Conservation (phyloP, 2,888 invertebrate genomes). For the Cataglyphis cursor region DNA sequence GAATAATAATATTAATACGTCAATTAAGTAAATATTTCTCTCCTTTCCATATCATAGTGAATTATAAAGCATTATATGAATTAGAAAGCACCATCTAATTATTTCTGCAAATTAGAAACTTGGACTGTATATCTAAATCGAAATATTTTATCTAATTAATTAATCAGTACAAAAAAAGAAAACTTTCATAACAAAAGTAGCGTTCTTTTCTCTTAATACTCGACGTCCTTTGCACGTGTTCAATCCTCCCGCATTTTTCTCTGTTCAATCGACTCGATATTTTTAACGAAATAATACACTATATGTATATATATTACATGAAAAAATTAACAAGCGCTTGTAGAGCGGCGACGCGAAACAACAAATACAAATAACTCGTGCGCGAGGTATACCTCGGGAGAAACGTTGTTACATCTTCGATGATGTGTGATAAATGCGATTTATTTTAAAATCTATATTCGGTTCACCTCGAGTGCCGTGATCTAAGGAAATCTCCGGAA, state of each 20-base stretch:
- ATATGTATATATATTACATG: constrained; percentile 51
- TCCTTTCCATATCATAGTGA: neutral
- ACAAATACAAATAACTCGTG: constrained; percentile 61
- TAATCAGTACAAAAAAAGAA: neutral
- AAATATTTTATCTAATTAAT: neutral
- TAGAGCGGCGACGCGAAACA: constrained; percentile 68
- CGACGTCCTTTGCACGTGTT: constrained; percentile 32
- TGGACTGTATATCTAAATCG: neutral
- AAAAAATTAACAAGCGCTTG: constrained; percentile 72
- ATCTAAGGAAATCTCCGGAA: constrained; percentile 48
- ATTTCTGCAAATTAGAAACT: neutral
- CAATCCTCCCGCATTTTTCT: constrained; percentile 20
- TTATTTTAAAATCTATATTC: constrained; percentile 56
- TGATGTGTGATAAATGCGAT: constrained; percentile 37
- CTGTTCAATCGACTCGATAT: constrained; percentile 41
- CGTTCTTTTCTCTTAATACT: constrained; percentile 5
- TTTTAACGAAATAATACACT: constrained; percentile 64
- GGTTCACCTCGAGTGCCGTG: constrained; percentile 8
- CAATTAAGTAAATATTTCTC: neutral
- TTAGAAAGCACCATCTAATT: neutral
- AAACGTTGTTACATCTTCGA: constrained; percentile 46
- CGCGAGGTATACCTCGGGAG: constrained; percentile 57
- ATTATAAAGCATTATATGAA: neutral
- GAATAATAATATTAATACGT: neutral
- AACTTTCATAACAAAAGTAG: neutral